Conservation (phyloP, 2,113 vertebrate species). For the Amia ocellicauda region DNA sequence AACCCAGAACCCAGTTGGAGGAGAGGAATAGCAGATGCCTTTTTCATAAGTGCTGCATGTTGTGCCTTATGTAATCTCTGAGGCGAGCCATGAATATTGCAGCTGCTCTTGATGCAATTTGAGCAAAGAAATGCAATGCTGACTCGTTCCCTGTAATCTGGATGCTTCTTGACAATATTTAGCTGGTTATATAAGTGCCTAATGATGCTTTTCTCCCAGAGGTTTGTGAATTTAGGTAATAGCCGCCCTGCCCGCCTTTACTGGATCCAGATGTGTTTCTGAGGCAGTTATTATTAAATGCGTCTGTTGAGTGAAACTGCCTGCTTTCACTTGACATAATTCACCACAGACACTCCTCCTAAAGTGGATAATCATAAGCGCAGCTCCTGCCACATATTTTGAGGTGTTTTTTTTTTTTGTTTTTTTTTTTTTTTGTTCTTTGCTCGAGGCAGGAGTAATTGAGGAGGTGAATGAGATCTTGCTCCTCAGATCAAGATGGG, state of each 20-base stretch:
- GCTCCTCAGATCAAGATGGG: not conserved
- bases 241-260: slow-evolving; percentile 19
- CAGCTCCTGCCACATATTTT: slow-evolving; percentile 18
- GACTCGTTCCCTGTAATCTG: not conserved
- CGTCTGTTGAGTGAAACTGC: slow-evolving; percentile 17
- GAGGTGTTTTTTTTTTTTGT: slow-evolving; percentile 17
- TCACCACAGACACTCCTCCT: slow-evolving; percentile 25
- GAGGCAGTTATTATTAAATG: slow-evolving; percentile 22
- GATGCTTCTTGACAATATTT: slow-evolving; percentile 5
- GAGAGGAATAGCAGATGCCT: not conserved
- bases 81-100: too few relatives aligned
- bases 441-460: slow-evolving; percentile 4
- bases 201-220: not conserved
- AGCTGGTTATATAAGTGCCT: slow-evolving; percentile 2
- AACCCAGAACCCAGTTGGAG: not conserved
- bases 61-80: not conserved
- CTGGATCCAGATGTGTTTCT: slow-evolving; percentile 24
- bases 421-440: not conserved
- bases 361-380: slow-evolving; percentile 25
- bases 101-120: too few relatives aligned
- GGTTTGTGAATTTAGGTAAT: slow-evolving; percentile 21
- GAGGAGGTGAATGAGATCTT: not conserved
- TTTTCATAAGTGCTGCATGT: not conserved
- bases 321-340: slow-evolving; percentile 24
- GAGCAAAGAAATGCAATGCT: too few relatives aligned